phyloP scores from a whole-genome alignment of 1,140 invertebrate genomes.

The Rhagoletis pomonella region DNA sequence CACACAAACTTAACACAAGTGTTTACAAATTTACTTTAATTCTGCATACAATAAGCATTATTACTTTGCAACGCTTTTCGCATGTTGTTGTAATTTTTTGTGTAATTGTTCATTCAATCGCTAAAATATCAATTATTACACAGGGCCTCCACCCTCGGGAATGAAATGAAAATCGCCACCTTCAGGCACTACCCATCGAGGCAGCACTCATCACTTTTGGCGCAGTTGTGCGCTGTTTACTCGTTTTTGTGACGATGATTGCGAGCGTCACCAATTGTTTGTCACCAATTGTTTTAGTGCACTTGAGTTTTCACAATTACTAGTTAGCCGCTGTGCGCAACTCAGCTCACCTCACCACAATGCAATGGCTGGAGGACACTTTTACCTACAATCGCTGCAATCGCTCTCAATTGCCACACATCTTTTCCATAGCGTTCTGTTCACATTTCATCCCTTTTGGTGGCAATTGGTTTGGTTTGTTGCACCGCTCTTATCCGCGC shows the following conservation, averaged over 20 bases:
- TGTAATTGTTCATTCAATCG: slow-evolving; percentile 38
- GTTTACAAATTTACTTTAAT: slow-evolving; percentile 26
- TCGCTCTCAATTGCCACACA: not conserved
- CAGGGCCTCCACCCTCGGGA: not conserved
- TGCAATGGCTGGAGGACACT: not conserved
- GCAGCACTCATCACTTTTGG: no score
- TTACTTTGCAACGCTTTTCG: not conserved
- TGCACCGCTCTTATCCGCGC: not conserved
- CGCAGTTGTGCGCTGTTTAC: slow-evolving; percentile 25
- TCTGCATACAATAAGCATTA: not conserved
- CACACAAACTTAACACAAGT: not conserved
- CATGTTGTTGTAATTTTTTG: not conserved
- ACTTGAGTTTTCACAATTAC: slow-evolving; percentile 29
- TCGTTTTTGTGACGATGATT: not conserved
- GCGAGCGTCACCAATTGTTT: not conserved
- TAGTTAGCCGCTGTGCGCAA: not conserved
- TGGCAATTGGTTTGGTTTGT: not conserved
- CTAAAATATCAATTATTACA: slow-evolving; percentile 33
- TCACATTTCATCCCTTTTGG: not conserved
- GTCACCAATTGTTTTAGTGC: slow-evolving; percentile 33
- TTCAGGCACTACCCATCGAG: no score
- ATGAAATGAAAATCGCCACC: no score
- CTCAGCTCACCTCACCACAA: not conserved
- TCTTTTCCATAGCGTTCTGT: not conserved
- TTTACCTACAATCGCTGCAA: not conserved